These are phyloP conservation scores for Catharus bicknelli DNA, from an alignment of 2,113 vertebrate species.

Conservation along the genomic window DNA sequence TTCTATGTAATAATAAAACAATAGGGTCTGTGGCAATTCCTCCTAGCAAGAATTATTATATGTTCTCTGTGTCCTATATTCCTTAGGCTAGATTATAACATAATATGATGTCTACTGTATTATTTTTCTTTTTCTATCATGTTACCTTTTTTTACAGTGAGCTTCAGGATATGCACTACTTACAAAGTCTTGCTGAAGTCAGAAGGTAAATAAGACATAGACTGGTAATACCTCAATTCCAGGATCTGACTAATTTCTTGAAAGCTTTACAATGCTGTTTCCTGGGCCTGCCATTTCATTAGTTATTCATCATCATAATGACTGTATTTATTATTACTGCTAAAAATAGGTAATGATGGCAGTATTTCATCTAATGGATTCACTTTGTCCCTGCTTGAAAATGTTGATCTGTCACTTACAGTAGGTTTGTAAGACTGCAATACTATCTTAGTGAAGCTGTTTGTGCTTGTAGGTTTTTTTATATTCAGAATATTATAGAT, in stretches of 20 bases:
- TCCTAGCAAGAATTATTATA: neutral
- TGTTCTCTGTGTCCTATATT: neutral
- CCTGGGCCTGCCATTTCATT: constrained; percentile 56
- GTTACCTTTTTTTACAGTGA: neutral
- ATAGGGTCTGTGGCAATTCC: neutral
- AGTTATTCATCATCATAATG: constrained; percentile 67
- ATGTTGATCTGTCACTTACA: constrained; percentile 33
- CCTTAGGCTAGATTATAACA: neutral
- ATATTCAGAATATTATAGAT: neutral
- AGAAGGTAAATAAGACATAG: neutral
- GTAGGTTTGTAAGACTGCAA: neutral
- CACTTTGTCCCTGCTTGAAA: constrained; percentile 23
- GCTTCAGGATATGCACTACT: neutral
- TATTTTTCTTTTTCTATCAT: neutral
- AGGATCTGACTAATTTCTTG: constrained; percentile 55
- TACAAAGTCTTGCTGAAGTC: neutral
- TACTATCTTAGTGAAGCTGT: neutral
- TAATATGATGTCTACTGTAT: neutral
- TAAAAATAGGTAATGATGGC: constrained; percentile 60
- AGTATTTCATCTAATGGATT: constrained; percentile 47
- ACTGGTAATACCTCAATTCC: neutral
- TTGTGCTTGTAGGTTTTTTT: neutral
- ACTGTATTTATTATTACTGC: constrained; percentile 64
- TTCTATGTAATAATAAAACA: neutral
- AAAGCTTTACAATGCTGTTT: constrained; percentile 50